Base-by-base conservation (phyloP, 2,113 vertebrate species). In the Pimephales promelas region DNA sequence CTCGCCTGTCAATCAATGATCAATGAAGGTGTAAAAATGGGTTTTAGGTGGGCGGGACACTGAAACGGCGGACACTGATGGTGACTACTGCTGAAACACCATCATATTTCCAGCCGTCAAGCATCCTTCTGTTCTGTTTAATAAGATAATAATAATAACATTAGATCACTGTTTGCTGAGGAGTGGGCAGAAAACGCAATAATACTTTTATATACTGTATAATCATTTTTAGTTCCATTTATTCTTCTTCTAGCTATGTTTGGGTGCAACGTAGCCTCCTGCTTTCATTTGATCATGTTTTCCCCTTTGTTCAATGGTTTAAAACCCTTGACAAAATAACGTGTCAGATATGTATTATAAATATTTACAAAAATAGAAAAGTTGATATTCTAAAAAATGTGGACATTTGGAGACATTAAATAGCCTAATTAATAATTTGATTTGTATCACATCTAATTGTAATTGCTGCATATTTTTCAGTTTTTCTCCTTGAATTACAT, bases 1-100 rank as follows among this genome's bases (percentile, higher is more conserved):
- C 83, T 79, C 45, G n/a, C 66, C 61, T 83, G 80, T 81, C 87
- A 84, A 88, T 88, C 64, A 52, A 8, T 5, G 47, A 81, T 81
- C 79, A 71, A 71, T 81, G 78, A 66, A 79, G 40, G 78, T 31
- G 64, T 70, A 54, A 70, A 81, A 81, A 54, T 70, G 59, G 78
- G 40, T 66, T 26, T 79, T 34, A 2, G 26, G 43, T 47, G 8
- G 78, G 78, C 78, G 78, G 59, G 78, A 66, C 78, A 31, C 3
- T 40, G 56, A 57, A 77, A 74, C 13, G 45, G 24, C 45, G 4
- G 52, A 47, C 75, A n/a, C 34, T 6, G 36, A 62, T 9, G 4
- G 34, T 26, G 40, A 54, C 73, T 1, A 24, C n/a, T 40, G 74
- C 5, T 10, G 59, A 36, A 9, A 13, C 59, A 34, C 4, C 22